phyloP scores from a whole-genome alignment of 2,888 invertebrate species.

The Camponotus fellah region DNA sequence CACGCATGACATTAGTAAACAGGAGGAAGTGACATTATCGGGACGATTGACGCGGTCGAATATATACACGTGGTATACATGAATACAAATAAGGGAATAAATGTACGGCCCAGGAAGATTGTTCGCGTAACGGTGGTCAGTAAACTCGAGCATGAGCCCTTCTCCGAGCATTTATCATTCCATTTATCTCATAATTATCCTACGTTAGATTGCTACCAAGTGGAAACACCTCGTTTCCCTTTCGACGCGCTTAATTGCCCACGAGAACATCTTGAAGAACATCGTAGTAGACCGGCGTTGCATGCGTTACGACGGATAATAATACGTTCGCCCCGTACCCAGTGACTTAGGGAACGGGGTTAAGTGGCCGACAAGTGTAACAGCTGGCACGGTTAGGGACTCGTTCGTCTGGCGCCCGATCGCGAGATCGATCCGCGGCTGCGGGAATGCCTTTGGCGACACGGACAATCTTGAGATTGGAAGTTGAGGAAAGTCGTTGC shows the following conservation, averaged over 20 bases:
- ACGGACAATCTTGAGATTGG: conserved; percentile 62
- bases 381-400: conserved; percentile 62
- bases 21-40: background rate
- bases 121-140: background rate
- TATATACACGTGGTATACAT: background rate
- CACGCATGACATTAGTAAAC: background rate
- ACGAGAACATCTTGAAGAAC: conserved; percentile 32
- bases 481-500: conserved; percentile 67
- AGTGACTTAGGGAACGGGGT: conserved; percentile 57
- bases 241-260: conserved; percentile 32
- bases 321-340: conserved; percentile 20
- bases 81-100: background rate
- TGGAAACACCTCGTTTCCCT: conserved; percentile 23
- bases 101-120: background rate
- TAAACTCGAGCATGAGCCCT: background rate
- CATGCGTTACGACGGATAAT: conserved; percentile 49
- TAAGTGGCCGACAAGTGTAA: conserved; percentile 58
- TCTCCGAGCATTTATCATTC: conserved; percentile 5
- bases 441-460: conserved; percentile 54
- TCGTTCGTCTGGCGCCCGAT: conserved; percentile 45
- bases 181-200: conserved; percentile 38
- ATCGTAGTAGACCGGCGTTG: conserved; percentile 32
- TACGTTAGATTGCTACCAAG: conserved; percentile 20
- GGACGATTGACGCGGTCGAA: background rate
- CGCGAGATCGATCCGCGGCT: conserved; percentile 45